Conservation (phyloP, 2,888 invertebrate genomes). For the Stenotaenia linearis region DNA sequence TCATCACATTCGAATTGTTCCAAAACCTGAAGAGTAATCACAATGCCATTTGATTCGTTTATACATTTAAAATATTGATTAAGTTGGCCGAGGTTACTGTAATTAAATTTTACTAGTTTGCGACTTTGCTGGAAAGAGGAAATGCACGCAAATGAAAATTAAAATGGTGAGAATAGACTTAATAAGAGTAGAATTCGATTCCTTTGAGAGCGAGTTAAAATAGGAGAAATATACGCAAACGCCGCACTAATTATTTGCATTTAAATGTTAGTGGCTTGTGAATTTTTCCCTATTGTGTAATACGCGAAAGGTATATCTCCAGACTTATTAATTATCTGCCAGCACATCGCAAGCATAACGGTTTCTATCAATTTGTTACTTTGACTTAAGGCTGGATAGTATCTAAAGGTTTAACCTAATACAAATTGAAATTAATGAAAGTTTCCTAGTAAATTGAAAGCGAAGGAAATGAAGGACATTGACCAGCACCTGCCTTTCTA, state of each 20-base stretch:
- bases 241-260: not conserved
- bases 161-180: not conserved
- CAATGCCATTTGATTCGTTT: slow-evolving; percentile 4
- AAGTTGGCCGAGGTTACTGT: not conserved
- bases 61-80: slow-evolving; percentile 9
- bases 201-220: not conserved
- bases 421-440: not conserved
- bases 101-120: slow-evolving; percentile 4
- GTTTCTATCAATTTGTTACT: not conserved
- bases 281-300: not conserved
- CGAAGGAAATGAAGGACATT: not conserved
- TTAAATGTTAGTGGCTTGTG: not conserved
- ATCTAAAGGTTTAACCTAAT: not conserved
- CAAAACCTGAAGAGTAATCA: not conserved
- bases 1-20: not conserved
- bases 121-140: not conserved
- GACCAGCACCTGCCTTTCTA: not conserved
- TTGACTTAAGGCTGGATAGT: not conserved
- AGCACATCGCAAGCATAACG: not conserved
- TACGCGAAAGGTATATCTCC: not conserved
- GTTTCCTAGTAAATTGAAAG: not conserved
- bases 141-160: not conserved
- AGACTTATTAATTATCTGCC: not conserved
- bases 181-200: not conserved
- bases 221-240: not conserved